Evolutionary conservation across 2,113 vertebrate genomes (phyloP), one percentile per base, ranked within the genome.

Genomic region (Otus sunia): DNA sequence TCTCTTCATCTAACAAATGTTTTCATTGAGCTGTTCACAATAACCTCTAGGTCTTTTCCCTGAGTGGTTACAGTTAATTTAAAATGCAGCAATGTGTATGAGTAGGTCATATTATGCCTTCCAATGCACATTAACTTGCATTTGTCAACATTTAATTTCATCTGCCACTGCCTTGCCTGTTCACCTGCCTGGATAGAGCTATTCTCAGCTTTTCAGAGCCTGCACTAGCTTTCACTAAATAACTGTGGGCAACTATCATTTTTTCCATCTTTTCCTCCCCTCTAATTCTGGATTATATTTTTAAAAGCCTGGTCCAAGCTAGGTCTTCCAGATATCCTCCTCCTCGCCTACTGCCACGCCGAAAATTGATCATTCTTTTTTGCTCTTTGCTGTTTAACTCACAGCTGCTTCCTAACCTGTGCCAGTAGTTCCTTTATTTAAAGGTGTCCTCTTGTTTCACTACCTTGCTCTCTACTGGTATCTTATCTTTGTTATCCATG

Each of bases 81-180:
- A 62, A 96, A 95, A 97, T 60, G 93, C 92, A 93, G 92, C 93
- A 93, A 18, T 53, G 84, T 93, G 94, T 79, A 90, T 23, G 92
- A 94, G 81, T 49, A 87, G 93, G 87, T 86, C 78, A 60, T 43
- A 88, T 92, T 91, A 82, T 82, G 74, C 78, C 74, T 96, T 96
- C 88, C 74, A 95, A 86, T 23, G 59, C 85, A 62, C 94, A 92
- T 93, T 97, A 94, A 83, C 93, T 95, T 90, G 94, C 95, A 92
- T 95, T 96, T 96, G 92, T 96, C 96, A 96, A 94, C 96, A 92
- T 88, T 97, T 93, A 86, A 96, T 97, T 95, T 93, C 85, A 72
- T 93, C 94, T 96, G 89, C 89, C 37, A 55, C 23, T 75, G 93
- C 86, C 64, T 81, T 64, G 87, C 90, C 90, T 53, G 67, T 64